A percentile compares a stretch with the other conserved stretches of the same genome.
phyloP scores from a whole-genome alignment of 2,888 invertebrate species.

The Cyrtodaria siliqua region DNA sequence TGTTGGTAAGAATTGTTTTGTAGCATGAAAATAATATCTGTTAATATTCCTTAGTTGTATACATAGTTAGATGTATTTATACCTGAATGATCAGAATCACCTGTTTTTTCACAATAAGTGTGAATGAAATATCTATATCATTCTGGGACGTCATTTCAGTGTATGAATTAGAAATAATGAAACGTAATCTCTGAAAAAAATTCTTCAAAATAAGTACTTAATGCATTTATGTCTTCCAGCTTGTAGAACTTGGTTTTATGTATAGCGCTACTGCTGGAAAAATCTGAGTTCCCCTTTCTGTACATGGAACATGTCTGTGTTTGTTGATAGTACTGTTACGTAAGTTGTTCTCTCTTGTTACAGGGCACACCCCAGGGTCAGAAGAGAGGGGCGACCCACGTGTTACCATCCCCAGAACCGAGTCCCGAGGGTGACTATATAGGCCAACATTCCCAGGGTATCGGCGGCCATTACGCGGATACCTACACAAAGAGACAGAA shows the following conservation, averaged over 20 bases:
- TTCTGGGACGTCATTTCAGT: no score
- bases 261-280: neutral
- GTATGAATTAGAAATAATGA: no score
- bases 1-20: conserved; percentile 3
- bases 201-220: no score
- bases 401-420: conserved; percentile 87
- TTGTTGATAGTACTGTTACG: neutral
- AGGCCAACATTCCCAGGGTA: conserved; percentile 87
- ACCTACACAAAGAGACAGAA: conserved; percentile 78
- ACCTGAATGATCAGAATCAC: no score
- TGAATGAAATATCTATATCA: no score
- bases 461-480: conserved; percentile 88
- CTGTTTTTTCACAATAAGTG: no score
- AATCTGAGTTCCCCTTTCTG: neutral
- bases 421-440: conserved; percentile 87
- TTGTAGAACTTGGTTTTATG: no score
- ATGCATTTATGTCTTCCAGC: no score
- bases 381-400: conserved; percentile 86
- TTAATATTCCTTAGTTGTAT: no score
- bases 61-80: no score
- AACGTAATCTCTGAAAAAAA: no score
- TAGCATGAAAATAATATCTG: no score
- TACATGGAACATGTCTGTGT: neutral
- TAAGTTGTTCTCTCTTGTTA: conserved; percentile 32
- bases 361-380: conserved; percentile 80